Conservation (phyloP, 2,797 vertebrate genomes). For the Adelosebastes latens region DNA sequence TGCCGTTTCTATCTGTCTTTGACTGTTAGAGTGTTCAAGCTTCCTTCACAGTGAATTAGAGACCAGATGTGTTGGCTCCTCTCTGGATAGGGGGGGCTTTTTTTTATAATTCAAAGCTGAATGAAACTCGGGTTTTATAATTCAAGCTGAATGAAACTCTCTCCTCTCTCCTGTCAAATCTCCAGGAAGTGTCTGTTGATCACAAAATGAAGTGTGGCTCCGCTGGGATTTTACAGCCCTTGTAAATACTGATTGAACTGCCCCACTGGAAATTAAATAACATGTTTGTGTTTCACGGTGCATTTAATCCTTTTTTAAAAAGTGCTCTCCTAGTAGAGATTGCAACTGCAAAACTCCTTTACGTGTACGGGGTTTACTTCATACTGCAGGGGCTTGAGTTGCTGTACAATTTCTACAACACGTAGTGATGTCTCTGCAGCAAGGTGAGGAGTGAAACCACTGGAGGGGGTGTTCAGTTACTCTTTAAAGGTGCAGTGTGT, state of each 20-base stretch:
- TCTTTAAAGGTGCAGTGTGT: too few relatives aligned
- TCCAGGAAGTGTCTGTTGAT: slow-evolving; percentile 4
- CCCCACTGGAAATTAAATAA: not conserved
- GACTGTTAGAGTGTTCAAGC: not conserved
- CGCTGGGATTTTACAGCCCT: not conserved
- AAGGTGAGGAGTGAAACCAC: not conserved
- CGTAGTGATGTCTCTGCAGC: not conserved
- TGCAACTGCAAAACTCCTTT: not conserved
- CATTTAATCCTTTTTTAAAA: not conserved
- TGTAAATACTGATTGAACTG: slow-evolving; percentile 4
- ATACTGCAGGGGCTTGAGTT: not conserved
- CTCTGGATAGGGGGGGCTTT: not conserved
- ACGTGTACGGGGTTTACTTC: not conserved
- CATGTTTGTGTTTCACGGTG: not conserved
- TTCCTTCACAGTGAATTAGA: slow-evolving; percentile 9
- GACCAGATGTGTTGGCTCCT: not conserved
- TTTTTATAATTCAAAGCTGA: not conserved
- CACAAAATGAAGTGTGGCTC: not conserved
- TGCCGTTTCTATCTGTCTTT: not conserved
- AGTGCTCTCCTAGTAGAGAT: not conserved
- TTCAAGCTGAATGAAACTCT: not conserved
- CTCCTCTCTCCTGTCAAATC: not conserved
- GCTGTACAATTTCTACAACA: not conserved
- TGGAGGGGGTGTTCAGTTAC: not conserved
- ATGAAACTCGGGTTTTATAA: slow-evolving; percentile 1